These are phyloP conservation scores for Tachina fera DNA, from an alignment of 2,888 invertebrate genomes.

Conservation along the genomic window DNA sequence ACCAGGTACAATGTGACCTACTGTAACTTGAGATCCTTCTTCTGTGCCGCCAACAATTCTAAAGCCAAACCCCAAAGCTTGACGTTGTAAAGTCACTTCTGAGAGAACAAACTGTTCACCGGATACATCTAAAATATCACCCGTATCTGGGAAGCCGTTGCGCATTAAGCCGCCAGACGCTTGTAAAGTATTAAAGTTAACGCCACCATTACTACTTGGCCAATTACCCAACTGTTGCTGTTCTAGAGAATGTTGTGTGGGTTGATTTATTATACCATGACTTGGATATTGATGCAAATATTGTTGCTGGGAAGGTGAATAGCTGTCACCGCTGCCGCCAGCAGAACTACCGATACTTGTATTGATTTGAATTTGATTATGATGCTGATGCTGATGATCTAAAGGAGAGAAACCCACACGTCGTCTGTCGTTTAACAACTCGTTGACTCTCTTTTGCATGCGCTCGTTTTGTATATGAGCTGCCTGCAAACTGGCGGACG, in stretches of 20 bases:
- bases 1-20: slow-evolving; percentile 97
- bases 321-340: background rate
- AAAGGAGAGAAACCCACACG: slow-evolving; percentile 81
- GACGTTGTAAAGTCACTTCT: slow-evolving; percentile 91
- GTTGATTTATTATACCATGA: slow-evolving; percentile 63
- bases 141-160: slow-evolving; percentile 55
- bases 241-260: slow-evolving; percentile 58
- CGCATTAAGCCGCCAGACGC: slow-evolving; percentile 63
- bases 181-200: slow-evolving; percentile 53
- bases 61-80: slow-evolving; percentile 98
- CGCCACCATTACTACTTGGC: slow-evolving; percentile 40
- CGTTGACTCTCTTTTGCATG: slow-evolving; percentile 81
- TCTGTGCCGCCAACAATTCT: slow-evolving; percentile 99
- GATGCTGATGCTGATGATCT: slow-evolving; percentile 77
- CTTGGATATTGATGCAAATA: slow-evolving; percentile 76
- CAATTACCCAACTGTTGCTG: slow-evolving; percentile 61
- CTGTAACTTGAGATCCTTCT: slow-evolving; percentile 97
- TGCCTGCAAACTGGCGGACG: slow-evolving; percentile 74
- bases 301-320: slow-evolving; percentile 70
- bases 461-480: slow-evolving; percentile 81
- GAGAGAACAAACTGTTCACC: slow-evolving; percentile 79
- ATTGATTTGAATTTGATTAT: slow-evolving; percentile 51
- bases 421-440: slow-evolving; percentile 80
- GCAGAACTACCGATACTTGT: slow-evolving; percentile 21
- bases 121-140: slow-evolving; percentile 68